Evolutionary conservation across 2,888 invertebrate genomes (phyloP).

Genomic region (Aspidiotus rigidus): DNA sequence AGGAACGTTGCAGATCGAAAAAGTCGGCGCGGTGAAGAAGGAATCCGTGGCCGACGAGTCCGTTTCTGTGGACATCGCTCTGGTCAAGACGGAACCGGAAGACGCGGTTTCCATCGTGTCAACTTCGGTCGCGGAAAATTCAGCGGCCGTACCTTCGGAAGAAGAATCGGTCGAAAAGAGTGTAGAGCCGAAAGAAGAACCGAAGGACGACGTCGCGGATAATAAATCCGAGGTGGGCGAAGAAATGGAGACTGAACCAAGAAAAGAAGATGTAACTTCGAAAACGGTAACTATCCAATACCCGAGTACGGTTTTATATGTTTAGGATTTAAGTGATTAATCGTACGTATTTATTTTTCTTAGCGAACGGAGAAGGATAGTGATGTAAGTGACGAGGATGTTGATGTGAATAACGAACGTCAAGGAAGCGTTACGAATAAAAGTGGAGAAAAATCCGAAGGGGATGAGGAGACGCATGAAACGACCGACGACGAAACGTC

Average conservation of each 20-base stretch:
- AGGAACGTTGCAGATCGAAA: conserved; percentile 55
- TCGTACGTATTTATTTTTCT: too few relatives aligned
- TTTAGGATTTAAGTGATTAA: too few relatives aligned
- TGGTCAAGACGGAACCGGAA: conserved; percentile 31
- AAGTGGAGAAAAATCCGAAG: conserved; percentile 29
- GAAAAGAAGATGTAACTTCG: conserved; percentile 34
- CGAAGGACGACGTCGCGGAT: conserved; percentile 36
- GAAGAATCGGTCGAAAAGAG: background rate
- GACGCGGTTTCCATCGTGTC: background rate
- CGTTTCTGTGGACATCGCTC: conserved; percentile 31
- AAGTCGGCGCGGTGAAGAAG: conserved; percentile 42
- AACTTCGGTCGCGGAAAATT: background rate
- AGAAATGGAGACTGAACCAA: conserved; percentile 37
- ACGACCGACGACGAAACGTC: conserved; percentile 41
- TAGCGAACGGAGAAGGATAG: background rate
- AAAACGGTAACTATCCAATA: background rate
- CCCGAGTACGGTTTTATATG: too few relatives aligned
- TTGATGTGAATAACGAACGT: background rate
- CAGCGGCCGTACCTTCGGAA: background rate
- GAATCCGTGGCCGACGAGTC: conserved; percentile 25
- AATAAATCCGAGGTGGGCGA: conserved; percentile 38
- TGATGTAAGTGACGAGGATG: conserved; percentile 24
- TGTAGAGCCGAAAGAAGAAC: conserved; percentile 5
- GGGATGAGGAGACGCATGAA: conserved; percentile 44
- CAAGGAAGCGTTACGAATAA: too few relatives aligned